Evolutionary conservation across 2,888 invertebrate species (phyloP), one percentile per base, ranked within the genome.

Genomic region (Bhutanitis thaidina): DNA sequence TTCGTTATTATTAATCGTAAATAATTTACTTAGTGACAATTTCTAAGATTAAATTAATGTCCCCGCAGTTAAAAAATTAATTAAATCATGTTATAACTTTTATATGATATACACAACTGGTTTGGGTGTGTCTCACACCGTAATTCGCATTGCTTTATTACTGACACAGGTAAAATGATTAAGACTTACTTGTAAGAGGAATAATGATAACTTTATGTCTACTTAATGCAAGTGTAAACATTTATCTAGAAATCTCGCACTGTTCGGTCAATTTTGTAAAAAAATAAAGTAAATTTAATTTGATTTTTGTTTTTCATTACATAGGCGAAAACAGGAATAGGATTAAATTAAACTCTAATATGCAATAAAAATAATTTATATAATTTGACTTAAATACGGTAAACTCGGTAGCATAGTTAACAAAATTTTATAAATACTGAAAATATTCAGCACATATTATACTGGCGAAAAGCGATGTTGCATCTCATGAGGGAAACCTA

Each of bases 231-330:
- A 89, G 84, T 88, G 87, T 88, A 88, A 88, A 89, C 89, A 82
- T 88, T 20, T 20, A 20, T 85, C 83, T 89, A 88, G 88, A 88
- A 89, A 89, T 89, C 88, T 89, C 89, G 89, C 89, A 89, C 89
- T 89, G 88, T 89, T 89, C 89, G 89, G 89, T 89, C 89, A 89
- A 89, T 88, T 89, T 89, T 89, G 85, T 87, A 86, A 86, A 85
- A 82, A 87, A 87, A 83, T 80, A 80, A 88, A 87, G 77, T 83
- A 82, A 86, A 81, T 79, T 86, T 87, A 81, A 86, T 84, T 87
- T 85, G 72, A 79, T 66, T 62, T 64, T 68, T 69, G 74, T 68
- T 76, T 83, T 78, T 80, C 64, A 67, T 75, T 78, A 62, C 38
- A 37, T 35, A 14, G 14, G 9, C 25, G 3, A 29, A 50, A 43